Evolutionary conservation across 2,888 invertebrate species (phyloP).

Genomic region (Drosophila sordidula): DNA sequence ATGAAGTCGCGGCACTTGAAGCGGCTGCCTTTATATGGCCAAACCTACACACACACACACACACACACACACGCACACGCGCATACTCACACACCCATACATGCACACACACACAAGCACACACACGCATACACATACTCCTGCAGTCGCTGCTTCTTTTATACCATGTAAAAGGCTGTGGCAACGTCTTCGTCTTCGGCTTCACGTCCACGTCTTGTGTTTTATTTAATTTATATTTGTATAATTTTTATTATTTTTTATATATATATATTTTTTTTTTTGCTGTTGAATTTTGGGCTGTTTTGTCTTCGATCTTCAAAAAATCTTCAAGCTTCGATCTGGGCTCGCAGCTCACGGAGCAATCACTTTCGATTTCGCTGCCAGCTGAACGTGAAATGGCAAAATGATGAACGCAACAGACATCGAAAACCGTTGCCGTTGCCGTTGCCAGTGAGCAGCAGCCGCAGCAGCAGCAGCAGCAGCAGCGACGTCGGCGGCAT

Average conservation of each 20-base stretch:
- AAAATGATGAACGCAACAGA: constrained; percentile 83
- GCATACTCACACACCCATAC: constrained; percentile 1
- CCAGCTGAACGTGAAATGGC: constrained; percentile 84
- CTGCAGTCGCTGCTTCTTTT: constrained; percentile 13
- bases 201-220: constrained; percentile 3
- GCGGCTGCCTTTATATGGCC: constrained; percentile 59
- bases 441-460: constrained; percentile 25
- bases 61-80: constrained; percentile 12
- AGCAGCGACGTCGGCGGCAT: constrained; percentile 28
- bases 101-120: not conserved
- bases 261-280: not conserved
- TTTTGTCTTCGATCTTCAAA: constrained; percentile 32
- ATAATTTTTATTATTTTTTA: not conserved
- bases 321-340: constrained; percentile 42
- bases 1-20: constrained; percentile 62
- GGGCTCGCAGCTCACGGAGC: constrained; percentile 77
- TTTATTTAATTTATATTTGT: constrained; percentile 9
- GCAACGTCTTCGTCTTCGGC: constrained; percentile 18
- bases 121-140: not conserved
- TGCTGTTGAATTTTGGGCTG: constrained; percentile 16
- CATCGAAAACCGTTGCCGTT: constrained; percentile 77
- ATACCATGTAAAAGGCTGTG: constrained; percentile 40
- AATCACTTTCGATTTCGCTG: constrained; percentile 85
- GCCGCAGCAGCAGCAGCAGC: constrained; percentile 28
- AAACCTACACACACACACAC: constrained; percentile 23